Evolutionary conservation across 2,797 vertebrate genomes (phyloP).

Genomic region (Gorsachius magnificus): DNA sequence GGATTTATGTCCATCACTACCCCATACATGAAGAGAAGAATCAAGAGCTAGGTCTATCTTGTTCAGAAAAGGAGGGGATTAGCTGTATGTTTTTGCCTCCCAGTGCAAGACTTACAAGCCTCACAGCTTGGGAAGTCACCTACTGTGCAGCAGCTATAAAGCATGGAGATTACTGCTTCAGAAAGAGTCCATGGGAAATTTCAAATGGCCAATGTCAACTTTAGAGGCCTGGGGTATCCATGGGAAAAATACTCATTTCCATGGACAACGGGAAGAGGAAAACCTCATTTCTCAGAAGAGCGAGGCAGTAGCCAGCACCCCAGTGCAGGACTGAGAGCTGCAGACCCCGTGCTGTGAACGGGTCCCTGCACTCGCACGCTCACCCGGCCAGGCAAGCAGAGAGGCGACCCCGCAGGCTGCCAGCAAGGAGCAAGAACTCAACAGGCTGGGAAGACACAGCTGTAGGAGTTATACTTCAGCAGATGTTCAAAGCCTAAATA

Average conservation of each 20-base stretch:
- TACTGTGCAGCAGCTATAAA: not conserved
- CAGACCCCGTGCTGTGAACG: fast-evolving
- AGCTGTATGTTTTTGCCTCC: conserved; percentile 14
- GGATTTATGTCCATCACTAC: conserved; percentile 17
- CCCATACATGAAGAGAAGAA: conserved; percentile 1
- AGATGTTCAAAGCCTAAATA: not conserved
- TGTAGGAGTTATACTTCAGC: not conserved
- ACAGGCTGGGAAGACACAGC: not conserved
- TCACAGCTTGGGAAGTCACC: not conserved
- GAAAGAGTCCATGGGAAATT: not conserved
- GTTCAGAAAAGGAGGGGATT: conserved; percentile 22
- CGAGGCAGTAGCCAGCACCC: not conserved
- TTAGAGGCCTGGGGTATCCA: not conserved
- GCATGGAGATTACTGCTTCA: not conserved
- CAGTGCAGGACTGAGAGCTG: fast-evolving
- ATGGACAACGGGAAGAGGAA: not conserved
- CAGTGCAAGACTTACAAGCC: not conserved
- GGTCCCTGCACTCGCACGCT: fast-evolving
- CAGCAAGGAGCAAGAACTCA: not conserved
- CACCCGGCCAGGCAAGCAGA: not conserved
- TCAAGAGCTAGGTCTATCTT: conserved; percentile 1
- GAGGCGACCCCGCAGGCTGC: not conserved
- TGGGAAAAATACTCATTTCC: not conserved
- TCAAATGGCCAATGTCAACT: not conserved
- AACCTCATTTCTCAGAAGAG: not conserved